Percentiles rank a stretch among this genome's conserved stretches.
These are phyloP conservation scores for Trachelus stipa DNA, from an alignment of 2,888 invertebrate genomes.

Conservation along the genomic window DNA sequence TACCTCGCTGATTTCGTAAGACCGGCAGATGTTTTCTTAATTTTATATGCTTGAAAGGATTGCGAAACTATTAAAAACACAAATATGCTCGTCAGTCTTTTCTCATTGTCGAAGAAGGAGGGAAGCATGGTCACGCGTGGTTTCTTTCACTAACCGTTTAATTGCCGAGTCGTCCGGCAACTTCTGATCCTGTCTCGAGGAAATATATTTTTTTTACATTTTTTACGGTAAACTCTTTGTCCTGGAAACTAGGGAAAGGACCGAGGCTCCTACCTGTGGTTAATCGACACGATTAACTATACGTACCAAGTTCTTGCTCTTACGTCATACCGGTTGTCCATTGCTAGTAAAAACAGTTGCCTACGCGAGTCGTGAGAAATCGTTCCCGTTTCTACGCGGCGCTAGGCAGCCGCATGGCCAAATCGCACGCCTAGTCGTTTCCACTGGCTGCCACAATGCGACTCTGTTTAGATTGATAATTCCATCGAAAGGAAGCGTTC, in stretches of 20 bases:
- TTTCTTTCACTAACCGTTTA: constrained; percentile 30
- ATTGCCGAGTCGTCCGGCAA: constrained; percentile 31
- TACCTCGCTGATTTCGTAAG: background rate
- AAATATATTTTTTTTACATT: background rate
- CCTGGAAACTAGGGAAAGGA: background rate
- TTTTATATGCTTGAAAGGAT: background rate
- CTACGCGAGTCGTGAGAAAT: background rate
- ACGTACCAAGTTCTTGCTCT: background rate
- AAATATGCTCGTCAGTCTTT: background rate
- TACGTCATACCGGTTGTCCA: background rate
- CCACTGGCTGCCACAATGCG: background rate
- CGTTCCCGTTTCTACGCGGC: background rate
- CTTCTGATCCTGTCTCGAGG: constrained; percentile 1
- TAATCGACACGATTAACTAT: background rate
- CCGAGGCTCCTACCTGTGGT: background rate
- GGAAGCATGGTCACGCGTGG: constrained; percentile 24
- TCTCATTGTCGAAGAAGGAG: background rate
- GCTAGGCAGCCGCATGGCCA: background rate
- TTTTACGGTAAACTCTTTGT: background rate
- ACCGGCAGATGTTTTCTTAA: background rate
- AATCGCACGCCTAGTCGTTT: background rate
- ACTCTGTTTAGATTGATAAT: background rate
- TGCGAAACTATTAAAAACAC: background rate
- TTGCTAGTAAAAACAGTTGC: background rate
- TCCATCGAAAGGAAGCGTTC: background rate